These are phyloP conservation scores for Fulmarus glacialis DNA, from an alignment of 2,113 vertebrate species.

Conservation along the genomic window DNA sequence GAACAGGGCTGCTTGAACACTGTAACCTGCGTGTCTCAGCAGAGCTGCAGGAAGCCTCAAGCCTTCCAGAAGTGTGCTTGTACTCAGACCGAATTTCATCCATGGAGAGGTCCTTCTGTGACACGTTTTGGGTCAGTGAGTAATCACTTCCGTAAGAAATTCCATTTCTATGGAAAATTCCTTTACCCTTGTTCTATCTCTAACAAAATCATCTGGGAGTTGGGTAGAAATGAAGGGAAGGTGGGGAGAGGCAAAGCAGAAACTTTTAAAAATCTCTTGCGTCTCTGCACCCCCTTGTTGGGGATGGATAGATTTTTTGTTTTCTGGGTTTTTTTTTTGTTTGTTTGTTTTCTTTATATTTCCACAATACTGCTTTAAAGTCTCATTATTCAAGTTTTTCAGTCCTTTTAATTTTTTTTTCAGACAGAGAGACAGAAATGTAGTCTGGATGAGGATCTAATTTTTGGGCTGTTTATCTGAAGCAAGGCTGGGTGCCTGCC, in stretches of 20 bases:
- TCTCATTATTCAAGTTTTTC: not conserved
- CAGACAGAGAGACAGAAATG: not conserved
- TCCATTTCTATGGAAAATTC: not conserved
- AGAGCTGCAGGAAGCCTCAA: not conserved
- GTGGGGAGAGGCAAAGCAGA: not conserved
- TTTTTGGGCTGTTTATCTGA: not conserved
- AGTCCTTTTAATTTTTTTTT: not conserved
- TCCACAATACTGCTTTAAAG: not conserved
- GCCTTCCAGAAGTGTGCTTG: not conserved
- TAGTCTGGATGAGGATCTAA: not conserved
- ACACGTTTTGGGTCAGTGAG: not conserved
- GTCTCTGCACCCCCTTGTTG: not conserved
- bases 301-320: not conserved
- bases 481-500: not conserved
- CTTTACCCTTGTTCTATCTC: not conserved
- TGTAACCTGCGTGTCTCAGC: not conserved
- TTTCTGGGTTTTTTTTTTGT: not conserved
- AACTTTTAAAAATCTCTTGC: not conserved
- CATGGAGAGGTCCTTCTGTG: not conserved
- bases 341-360: not conserved
- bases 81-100: not conserved
- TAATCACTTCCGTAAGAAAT: not conserved
- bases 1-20: not conserved
- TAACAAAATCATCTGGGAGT: not conserved
- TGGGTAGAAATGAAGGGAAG: not conserved